phyloP scores from a whole-genome alignment of 2,113 vertebrate species.

The Trichomycterus rosablanca region DNA sequence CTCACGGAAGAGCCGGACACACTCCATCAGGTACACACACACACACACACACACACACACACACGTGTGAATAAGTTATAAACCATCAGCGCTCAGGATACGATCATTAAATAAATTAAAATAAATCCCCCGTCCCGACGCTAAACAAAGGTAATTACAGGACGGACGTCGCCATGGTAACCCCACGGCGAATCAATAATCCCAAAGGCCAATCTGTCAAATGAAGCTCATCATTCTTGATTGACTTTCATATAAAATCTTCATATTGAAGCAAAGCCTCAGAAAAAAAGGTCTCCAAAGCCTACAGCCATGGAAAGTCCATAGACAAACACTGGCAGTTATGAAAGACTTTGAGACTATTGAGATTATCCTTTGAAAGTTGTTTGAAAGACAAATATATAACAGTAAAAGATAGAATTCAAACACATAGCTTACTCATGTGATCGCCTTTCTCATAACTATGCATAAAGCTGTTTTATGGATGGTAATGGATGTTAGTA shows the following conservation, averaged over 20 bases:
- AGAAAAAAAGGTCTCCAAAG: too few relatives aligned
- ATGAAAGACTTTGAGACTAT: too few relatives aligned
- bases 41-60: not conserved
- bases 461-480: too few relatives aligned
- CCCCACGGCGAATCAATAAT: conserved; percentile 23
- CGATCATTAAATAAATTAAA: conserved; percentile 40
- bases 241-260: conserved; percentile 3
- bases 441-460: too few relatives aligned
- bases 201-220: conserved; percentile 16
- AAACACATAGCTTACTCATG: too few relatives aligned
- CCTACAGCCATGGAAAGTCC: too few relatives aligned
- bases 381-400: too few relatives aligned
- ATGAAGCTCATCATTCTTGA: not conserved
- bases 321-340: too few relatives aligned
- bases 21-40: not conserved
- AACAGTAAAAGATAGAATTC: too few relatives aligned
- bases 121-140: conserved; percentile 32
- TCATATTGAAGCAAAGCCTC: too few relatives aligned
- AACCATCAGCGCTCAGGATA: conserved; percentile 19
- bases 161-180: conserved; percentile 28
- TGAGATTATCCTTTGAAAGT: too few relatives aligned
- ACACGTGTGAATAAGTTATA: conserved; percentile 31
- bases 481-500: too few relatives aligned
- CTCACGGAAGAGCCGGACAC: not conserved
- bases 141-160: conserved; percentile 36